Evolutionary conservation across 2,888 invertebrate species (phyloP).

Genomic region (Ornithoptera priamus): DNA sequence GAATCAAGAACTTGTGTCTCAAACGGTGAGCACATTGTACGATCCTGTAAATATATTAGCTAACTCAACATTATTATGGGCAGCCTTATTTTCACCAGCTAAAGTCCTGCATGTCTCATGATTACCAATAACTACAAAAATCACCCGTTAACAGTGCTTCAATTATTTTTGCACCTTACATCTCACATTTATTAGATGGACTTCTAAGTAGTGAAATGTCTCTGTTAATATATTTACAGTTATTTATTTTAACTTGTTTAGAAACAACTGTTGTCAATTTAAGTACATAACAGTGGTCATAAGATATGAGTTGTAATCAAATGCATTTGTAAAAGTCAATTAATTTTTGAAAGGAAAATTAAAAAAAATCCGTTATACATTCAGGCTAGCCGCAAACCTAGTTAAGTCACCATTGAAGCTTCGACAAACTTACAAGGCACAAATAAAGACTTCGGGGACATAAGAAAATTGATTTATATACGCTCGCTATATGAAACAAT

Average conservation of each 20-base stretch:
- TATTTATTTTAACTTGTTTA: not conserved
- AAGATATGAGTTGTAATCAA: not conserved
- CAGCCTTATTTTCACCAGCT: too few species aligned
- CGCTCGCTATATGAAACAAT: conserved; percentile 33
- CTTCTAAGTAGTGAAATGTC: not conserved
- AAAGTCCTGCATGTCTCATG: too few species aligned
- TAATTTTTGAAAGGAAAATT: too few species aligned
- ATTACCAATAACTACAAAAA: not conserved
- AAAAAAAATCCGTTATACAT: not conserved
- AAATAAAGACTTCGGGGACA: conserved; percentile 57
- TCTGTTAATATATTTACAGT: not conserved
- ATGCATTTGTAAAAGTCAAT: too few species aligned
- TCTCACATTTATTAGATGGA: not conserved
- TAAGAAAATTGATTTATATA: conserved; percentile 36
- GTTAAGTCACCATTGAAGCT: conserved; percentile 48
- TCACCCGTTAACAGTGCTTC: not conserved
- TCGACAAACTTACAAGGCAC: conserved; percentile 62
- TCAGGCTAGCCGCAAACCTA: conserved; percentile 39
- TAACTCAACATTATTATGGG: too few species aligned
- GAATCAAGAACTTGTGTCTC: too few species aligned
- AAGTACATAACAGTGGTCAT: conserved; percentile 8
- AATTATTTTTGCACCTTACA: not conserved
- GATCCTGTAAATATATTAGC: too few species aligned
- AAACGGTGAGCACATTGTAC: too few species aligned
- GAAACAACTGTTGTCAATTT: conserved; percentile 1